Conservation (phyloP, 2,888 invertebrate genomes). For the Melieria picta region DNA sequence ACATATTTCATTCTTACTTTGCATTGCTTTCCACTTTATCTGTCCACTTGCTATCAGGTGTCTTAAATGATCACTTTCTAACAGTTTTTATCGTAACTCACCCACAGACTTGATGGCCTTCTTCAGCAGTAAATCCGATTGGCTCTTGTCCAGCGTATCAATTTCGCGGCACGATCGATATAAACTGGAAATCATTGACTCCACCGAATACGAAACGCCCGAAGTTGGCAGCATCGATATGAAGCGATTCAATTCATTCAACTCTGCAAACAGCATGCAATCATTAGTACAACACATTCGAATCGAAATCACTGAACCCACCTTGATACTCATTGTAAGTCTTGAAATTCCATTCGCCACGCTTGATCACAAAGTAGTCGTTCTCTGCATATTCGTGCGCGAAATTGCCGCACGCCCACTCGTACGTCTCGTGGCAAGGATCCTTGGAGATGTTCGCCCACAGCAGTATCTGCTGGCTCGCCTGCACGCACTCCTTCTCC, state of each 20-base stretch:
- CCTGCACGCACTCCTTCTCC: conserved; percentile 63
- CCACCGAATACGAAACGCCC: conserved; percentile 57
- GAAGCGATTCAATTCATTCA: conserved; percentile 62
- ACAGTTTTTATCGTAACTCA: conserved; percentile 47
- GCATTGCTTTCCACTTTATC: no score
- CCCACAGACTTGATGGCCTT: conserved; percentile 62
- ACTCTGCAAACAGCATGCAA: conserved; percentile 49
- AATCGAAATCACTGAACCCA: conserved; percentile 39
- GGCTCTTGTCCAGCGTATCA: conserved; percentile 61
- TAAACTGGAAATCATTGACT: conserved; percentile 62
- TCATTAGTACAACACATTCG: background rate
- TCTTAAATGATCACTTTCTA: background rate
- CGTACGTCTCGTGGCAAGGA: conserved; percentile 63
- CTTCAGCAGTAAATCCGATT: conserved; percentile 59
- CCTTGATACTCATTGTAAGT: conserved; percentile 65
- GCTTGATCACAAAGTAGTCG: conserved; percentile 62
- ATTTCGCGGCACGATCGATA: conserved; percentile 63
- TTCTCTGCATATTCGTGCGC: conserved; percentile 59
- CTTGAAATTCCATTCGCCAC: conserved; percentile 64
- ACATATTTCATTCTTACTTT: no score
- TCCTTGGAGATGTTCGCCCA: conserved; percentile 63
- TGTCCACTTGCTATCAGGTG: no score
- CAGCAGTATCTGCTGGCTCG: conserved; percentile 62
- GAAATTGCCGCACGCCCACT: conserved; percentile 65
- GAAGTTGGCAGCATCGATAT: conserved; percentile 62